These are phyloP conservation scores for Drosophila miranda DNA, from an alignment of 1,140 invertebrate genomes.

Conservation along the genomic window DNA sequence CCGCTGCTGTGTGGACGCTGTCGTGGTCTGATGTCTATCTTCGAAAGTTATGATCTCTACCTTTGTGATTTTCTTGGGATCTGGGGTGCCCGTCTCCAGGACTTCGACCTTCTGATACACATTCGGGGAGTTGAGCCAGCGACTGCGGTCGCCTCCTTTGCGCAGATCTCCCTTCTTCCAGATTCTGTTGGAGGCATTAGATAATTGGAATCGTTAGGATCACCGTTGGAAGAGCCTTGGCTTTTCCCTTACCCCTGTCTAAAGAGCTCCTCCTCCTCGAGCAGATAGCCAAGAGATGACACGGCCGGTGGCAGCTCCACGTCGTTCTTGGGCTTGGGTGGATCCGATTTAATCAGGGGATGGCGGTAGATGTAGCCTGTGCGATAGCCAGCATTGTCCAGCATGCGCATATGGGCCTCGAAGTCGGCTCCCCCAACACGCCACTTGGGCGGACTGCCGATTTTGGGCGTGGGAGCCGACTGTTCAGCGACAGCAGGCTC, in stretches of 20 bases:
- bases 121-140: conserved; percentile 99
- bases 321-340: conserved; percentile 93
- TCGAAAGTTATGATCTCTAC: conserved; percentile 95
- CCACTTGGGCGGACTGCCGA: conserved; percentile 86
- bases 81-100: conserved; percentile 97
- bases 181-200: conserved; percentile 84
- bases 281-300: conserved; percentile 92
- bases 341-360: conserved; percentile 95
- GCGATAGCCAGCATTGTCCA: conserved; percentile 98
- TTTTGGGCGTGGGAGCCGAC: conserved; percentile 33
- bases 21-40: conserved; percentile 83
- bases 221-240: background rate
- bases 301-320: conserved; percentile 98
- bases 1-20: conserved; percentile 18
- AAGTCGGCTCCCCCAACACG: conserved; percentile 97
- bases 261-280: conserved; percentile 95
- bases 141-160: conserved; percentile 93
- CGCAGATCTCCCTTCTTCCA: conserved; percentile 93
- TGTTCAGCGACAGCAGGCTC: conserved; percentile 31
- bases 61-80: conserved; percentile 99
- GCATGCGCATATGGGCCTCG: conserved; percentile 98
- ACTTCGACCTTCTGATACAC: conserved; percentile 99
- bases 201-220: background rate
- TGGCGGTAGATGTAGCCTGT: conserved; percentile 98
- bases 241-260: conserved; percentile 87